A percentile compares a stretch with the other conserved stretches of the same genome.
phyloP scores from a whole-genome alignment of 2,797 vertebrate genomes.

The Macroramphosus scolopax region DNA sequence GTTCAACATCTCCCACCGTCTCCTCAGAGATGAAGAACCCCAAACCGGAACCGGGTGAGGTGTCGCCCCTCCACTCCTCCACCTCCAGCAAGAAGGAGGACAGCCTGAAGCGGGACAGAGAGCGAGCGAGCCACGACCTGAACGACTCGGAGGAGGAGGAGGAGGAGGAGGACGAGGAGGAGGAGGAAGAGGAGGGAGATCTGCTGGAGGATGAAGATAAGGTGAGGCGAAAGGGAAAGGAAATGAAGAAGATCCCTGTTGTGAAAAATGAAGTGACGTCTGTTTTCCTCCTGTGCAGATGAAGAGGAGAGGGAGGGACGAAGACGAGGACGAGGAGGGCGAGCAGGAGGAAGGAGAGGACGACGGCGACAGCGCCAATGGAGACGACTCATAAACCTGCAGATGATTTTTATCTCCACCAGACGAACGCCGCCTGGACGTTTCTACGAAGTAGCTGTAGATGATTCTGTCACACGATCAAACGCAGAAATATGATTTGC shows the following conservation, averaged over 20 bases:
- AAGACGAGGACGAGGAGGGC: conserved; percentile 80
- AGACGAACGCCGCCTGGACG: conserved; percentile 41
- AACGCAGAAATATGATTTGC: too few species aligned
- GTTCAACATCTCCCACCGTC: too few species aligned
- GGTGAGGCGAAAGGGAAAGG: too few species aligned
- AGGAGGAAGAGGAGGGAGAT: conserved; percentile 81
- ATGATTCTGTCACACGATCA: conserved; percentile 10
- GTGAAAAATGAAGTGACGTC: too few species aligned
- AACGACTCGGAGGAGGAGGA: conserved; percentile 87
- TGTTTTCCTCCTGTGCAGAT: conserved; percentile 63
- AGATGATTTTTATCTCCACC: too few species aligned
- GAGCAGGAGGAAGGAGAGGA: conserved; percentile 84
- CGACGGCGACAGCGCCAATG: conserved; percentile 87
- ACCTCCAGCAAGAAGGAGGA: conserved; percentile 87
- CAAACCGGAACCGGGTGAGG: conserved; percentile 83
- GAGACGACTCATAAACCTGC: conserved; percentile 80
- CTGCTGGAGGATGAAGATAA: conserved; percentile 70
- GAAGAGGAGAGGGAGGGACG: conserved; percentile 75
- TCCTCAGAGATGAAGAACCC: conserved; percentile 76
- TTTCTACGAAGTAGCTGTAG: conserved; percentile 33
- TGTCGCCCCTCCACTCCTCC: conserved; percentile 74
- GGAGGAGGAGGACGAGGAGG: too few species aligned
- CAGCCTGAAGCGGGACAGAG: conserved; percentile 75
- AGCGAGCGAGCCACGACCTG: conserved; percentile 82
- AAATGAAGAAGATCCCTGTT: conserved; percentile 85